Conservation (phyloP, 2,888 invertebrate species). For the Ophion ventricosus region DNA sequence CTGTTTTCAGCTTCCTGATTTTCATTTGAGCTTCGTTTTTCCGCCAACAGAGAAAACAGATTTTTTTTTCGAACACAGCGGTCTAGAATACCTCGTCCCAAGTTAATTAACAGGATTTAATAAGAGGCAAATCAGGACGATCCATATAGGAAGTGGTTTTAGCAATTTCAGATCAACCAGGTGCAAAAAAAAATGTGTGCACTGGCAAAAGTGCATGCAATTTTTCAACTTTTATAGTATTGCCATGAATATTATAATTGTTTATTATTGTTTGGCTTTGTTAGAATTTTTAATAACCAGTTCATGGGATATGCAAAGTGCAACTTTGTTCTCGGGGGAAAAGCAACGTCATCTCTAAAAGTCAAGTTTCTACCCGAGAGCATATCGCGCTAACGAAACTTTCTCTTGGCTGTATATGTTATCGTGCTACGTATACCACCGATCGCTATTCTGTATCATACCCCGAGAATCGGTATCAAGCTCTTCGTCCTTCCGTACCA, state of each 20-base stretch:
- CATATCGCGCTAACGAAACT: conserved; percentile 41
- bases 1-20: background rate
- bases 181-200: too few species aligned
- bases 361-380: conserved; percentile 38
- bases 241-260: too few species aligned
- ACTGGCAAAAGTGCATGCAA: too few species aligned
- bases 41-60: background rate
- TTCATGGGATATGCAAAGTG: conserved; percentile 16
- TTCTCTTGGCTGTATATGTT: conserved; percentile 27
- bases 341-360: conserved; percentile 31
- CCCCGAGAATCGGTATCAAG: conserved; percentile 45
- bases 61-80: background rate
- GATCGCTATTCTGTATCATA: conserved; percentile 52
- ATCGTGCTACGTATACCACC: conserved; percentile 7
- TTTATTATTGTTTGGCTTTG: too few species aligned
- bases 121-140: too few species aligned
- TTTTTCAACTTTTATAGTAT: too few species aligned
- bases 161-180: too few species aligned
- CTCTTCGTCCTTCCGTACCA: conserved; percentile 12
- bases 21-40: background rate
- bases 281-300: too few species aligned
- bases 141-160: too few species aligned
- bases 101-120: too few species aligned
- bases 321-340: conserved; percentile 44
- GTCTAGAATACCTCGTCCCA: too few species aligned